phyloP scores from a whole-genome alignment of 2,888 invertebrate species.

The Gerris lacustris region DNA sequence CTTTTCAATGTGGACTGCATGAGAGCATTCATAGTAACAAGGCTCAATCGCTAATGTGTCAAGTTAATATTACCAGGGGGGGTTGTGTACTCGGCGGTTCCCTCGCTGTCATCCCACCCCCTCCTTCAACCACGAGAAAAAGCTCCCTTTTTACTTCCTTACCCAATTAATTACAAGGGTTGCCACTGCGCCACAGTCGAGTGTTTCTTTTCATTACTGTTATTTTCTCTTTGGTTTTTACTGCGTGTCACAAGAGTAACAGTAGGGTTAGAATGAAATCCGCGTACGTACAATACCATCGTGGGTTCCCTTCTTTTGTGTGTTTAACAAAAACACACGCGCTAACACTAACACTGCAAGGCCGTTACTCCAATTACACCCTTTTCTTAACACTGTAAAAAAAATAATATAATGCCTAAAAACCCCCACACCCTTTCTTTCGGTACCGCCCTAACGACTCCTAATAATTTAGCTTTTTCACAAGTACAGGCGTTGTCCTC shows the following conservation, averaged over 20 bases:
- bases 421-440: not conserved
- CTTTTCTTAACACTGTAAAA: not conserved
- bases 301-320: not conserved
- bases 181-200: constrained; percentile 3
- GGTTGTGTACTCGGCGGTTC: not conserved
- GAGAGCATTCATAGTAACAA: not conserved
- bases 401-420: not conserved
- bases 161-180: constrained; percentile 3
- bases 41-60: not conserved
- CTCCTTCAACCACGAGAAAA: not conserved
- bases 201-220: constrained; percentile 5
- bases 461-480: not conserved
- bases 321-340: not conserved
- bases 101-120: not conserved
- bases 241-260: not conserved
- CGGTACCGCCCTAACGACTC: not conserved
- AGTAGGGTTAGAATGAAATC: not conserved
- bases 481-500: not conserved
- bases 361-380: constrained; percentile 3
- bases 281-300: not conserved
- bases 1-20: no score
- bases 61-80: not conserved
- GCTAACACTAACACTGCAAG: not conserved
- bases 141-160: not conserved
- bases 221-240: not conserved